A percentile compares a stretch with the other conserved stretches of the same genome.
Evolutionary conservation across 1,140 invertebrate species (phyloP).

Genomic region (Hycleus cichorii): DNA sequence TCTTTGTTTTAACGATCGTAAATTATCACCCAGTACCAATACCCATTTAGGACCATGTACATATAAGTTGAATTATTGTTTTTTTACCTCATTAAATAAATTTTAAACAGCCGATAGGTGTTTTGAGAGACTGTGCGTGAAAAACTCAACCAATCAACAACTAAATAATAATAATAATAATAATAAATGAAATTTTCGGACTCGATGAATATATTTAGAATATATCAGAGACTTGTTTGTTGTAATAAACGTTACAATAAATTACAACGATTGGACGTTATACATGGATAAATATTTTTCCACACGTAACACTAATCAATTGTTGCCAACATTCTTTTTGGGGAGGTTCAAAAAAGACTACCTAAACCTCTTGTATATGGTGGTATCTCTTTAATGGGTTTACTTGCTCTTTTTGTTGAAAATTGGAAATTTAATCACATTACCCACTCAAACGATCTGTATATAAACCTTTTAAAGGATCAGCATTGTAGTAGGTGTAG

Average conservation of each 20-base stretch:
- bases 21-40: conserved; percentile 28
- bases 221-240: conserved; percentile 30
- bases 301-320: too few species aligned
- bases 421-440: too few species aligned
- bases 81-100: conserved; percentile 33
- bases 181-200: conserved; percentile 24
- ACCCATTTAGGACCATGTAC: background rate
- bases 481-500: too few species aligned
- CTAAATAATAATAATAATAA: conserved; percentile 17
- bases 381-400: too few species aligned
- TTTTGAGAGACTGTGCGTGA: conserved; percentile 19
- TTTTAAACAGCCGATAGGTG: conserved; percentile 28
- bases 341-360: too few species aligned
- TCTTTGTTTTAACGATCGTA: conserved; percentile 20
- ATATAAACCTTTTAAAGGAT: too few species aligned
- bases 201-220: conserved; percentile 30
- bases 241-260: conserved; percentile 29
- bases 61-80: conserved; percentile 28
- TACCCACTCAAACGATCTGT: too few species aligned
- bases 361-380: too few species aligned
- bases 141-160: conserved; percentile 8
- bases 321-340: too few species aligned
- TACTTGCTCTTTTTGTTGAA: too few species aligned
- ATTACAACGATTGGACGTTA: conserved; percentile 13
- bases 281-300: background rate